Evolutionary conservation across 2,113 vertebrate species (phyloP).

Genomic region (Aramus guarauna): DNA sequence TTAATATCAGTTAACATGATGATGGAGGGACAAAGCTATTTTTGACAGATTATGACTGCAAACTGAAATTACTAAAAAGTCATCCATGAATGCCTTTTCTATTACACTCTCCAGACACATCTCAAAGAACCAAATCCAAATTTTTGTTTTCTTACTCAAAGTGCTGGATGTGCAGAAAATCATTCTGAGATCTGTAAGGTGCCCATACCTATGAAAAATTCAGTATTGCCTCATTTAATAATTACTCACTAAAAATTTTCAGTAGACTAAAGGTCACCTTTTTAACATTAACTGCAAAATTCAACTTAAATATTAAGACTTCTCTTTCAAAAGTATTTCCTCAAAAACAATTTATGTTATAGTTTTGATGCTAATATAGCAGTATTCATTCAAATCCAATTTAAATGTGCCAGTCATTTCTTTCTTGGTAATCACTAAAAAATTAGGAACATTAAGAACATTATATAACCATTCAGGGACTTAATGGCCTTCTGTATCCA

Average conservation of each 20-base stretch:
- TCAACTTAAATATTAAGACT: neutral
- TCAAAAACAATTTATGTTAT: neutral
- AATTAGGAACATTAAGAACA: neutral
- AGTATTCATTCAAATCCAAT: neutral
- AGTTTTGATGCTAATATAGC: neutral
- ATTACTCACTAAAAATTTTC: neutral
- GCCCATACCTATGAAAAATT: neutral
- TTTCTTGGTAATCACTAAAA: neutral
- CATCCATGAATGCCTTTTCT: neutral
- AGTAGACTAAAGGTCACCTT: neutral
- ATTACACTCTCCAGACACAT: neutral
- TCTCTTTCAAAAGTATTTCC: neutral
- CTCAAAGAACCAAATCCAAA: neutral
- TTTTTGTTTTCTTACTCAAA: neutral
- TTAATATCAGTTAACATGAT: neutral
- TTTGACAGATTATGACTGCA: neutral
- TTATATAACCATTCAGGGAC: neutral
- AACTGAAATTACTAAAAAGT: neutral
- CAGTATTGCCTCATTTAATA: neutral
- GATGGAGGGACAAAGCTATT: neutral
- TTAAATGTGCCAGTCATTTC: neutral
- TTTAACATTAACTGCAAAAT: neutral
- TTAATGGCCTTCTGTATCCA: neutral
- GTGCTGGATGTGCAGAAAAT: neutral
- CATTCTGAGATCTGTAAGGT: neutral